Conservation (phyloP, 2,113 vertebrate genomes). For the Leptodactylus fuscus region DNA sequence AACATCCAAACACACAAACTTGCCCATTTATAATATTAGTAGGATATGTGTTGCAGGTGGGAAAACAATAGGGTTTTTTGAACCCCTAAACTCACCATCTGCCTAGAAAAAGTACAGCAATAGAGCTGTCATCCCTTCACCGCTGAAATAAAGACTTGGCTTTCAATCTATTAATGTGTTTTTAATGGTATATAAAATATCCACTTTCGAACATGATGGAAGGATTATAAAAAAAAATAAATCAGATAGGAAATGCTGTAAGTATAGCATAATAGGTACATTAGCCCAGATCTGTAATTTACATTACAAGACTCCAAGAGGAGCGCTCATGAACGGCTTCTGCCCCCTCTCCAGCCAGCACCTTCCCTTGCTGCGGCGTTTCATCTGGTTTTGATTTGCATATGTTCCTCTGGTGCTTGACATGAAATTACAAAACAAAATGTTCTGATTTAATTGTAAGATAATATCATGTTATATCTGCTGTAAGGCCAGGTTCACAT, state of each 20-base stretch:
- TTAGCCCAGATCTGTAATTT: not conserved
- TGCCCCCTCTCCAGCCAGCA: not conserved
- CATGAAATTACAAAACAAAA: slow-evolving; percentile 1
- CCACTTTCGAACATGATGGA: slow-evolving; percentile 1
- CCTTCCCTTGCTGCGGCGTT: not conserved
- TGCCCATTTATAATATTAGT: no score
- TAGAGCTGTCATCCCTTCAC: not conserved
- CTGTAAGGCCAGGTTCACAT: not conserved
- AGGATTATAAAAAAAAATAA: slow-evolving; percentile 8
- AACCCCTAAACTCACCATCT: no score
- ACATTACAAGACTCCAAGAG: not conserved
- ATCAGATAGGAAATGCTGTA: not conserved
- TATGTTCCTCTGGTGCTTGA: not conserved
- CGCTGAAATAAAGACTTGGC: not conserved
- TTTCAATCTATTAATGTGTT: slow-evolving; percentile 4
- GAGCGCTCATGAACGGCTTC: not conserved
- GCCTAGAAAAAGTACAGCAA: not conserved
- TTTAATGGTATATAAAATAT: slow-evolving; percentile 29
- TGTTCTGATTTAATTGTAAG: not conserved
- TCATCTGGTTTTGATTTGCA: slow-evolving; percentile 19
- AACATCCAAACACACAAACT: no score
- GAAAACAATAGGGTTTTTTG: no score
- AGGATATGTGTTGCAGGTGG: no score
- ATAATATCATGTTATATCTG: not conserved
- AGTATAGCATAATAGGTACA: not conserved